These are phyloP conservation scores for Apoda limacodes DNA, from an alignment of 2,888 invertebrate species.

Conservation along the genomic window DNA sequence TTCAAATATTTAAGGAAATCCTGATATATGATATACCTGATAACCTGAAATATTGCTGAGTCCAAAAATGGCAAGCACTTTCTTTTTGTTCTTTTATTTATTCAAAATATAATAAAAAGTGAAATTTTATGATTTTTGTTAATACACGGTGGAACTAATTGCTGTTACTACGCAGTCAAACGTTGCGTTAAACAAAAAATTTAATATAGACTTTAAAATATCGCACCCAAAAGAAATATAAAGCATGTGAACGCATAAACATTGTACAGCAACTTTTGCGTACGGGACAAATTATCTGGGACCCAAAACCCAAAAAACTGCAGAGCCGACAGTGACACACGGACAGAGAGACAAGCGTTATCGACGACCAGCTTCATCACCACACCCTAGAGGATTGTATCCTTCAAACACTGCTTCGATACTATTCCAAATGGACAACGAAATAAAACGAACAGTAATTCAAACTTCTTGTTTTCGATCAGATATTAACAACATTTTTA, in stretches of 20 bases:
- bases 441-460: conserved; percentile 7
- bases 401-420: conserved; percentile 8
- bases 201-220: neutral
- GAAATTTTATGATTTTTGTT: too few relatives aligned
- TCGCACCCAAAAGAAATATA: conserved; percentile 51
- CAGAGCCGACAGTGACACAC: conserved; percentile 39
- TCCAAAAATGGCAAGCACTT: too few relatives aligned
- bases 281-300: conserved; percentile 25
- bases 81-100: too few relatives aligned
- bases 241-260: conserved; percentile 43
- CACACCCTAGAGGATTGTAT: conserved; percentile 29
- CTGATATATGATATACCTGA: too few relatives aligned
- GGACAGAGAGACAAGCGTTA: conserved; percentile 37
- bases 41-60: too few relatives aligned
- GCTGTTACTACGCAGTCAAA: too few relatives aligned
- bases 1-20: too few relatives aligned
- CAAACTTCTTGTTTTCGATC: too few relatives aligned
- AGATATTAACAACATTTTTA: too few relatives aligned
- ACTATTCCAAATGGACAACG: conserved; percentile 1
- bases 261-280: conserved; percentile 29
- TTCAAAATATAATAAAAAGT: too few relatives aligned
- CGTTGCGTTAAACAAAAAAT: neutral
- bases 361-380: conserved; percentile 27
- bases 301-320: conserved; percentile 50
- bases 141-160: too few relatives aligned